Evolutionary conservation across 2,888 invertebrate genomes (phyloP), one percentile per base, ranked within the genome.

Genomic region (Chalcosyrphus nemorum): DNA sequence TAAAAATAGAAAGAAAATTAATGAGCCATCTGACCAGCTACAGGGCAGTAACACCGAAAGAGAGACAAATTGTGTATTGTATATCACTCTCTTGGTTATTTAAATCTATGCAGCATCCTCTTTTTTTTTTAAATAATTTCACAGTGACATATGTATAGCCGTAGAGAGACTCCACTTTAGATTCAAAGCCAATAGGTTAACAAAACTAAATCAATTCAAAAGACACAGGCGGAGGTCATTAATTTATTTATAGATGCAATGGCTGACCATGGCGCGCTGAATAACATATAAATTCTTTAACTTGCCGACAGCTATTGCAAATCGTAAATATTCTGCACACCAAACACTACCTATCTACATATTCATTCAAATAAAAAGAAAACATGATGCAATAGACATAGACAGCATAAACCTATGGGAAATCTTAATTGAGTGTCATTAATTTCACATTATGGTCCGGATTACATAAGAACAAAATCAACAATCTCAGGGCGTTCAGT

Each of bases 391-490:
- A 68, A 56, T 6, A 32, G 66, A 32, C 52, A 9, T 29, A 59
- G 52, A 43, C 38, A 41, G 11, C 52, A 76, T 24, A 24, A 70
- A 47, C 47, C 50, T 52, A 50, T 76, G 76, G 65, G 76, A 81
- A 71, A 43, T 65, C 57, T 71, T 47, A 24, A 66, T 56, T 47
- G 54, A 35, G 45, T 38, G 72, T 72, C 82, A 82, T 82, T 82
- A 77, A 66, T 82, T 77, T 82, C 66, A 56, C 82, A 82, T 82
- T 82, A 77, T 72, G 82, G 61, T 56, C 56, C 50, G n/a, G 47
- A 61, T 82, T 82, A 77, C 72, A 77, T 82, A 82, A 82, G 66
- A 72, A 77, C 45, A 61, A 77, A 66, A 57, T 66, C 77, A 72
- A 72, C 59, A 77, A 29, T 7, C 38, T 65, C 52, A 56, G 9